A percentile compares a stretch with the other conserved stretches of the same genome.
Conservation (phyloP, 2,888 invertebrate genomes). For the Sycophila texana region DNA sequence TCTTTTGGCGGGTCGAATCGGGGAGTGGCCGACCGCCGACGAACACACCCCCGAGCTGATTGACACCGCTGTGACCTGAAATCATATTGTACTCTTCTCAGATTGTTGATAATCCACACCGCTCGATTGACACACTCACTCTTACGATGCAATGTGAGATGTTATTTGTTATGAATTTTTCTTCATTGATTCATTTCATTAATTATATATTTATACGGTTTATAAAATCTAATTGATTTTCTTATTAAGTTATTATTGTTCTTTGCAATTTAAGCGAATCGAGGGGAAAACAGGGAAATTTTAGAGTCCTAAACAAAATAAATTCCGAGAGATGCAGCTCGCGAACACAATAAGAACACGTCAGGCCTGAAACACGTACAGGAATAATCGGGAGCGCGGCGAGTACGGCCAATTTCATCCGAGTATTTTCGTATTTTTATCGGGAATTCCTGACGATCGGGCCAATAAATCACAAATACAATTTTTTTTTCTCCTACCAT, state of each 20-base stretch:
- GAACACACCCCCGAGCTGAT: constrained; percentile 99
- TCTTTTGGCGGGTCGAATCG: constrained; percentile 98
- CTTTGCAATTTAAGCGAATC: too few relatives aligned
- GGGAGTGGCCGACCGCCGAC: constrained; percentile 98
- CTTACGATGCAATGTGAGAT: too few relatives aligned
- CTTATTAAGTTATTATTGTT: too few relatives aligned
- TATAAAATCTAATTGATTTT: too few relatives aligned
- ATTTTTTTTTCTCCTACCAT: constrained; percentile 26
- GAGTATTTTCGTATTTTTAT: constrained; percentile 55
- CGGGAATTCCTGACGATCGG: constrained; percentile 50
- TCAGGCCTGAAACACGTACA: neutral
- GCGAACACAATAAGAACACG: neutral
- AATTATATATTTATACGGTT: too few relatives aligned
- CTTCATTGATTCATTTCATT: neutral
- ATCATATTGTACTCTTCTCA: constrained; percentile 58
- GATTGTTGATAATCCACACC: constrained; percentile 37
- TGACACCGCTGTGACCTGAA: constrained; percentile 97
- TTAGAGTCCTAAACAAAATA: constrained; percentile 13
- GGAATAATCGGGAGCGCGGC: neutral
- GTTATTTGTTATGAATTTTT: too few relatives aligned
- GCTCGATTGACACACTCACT: neutral
- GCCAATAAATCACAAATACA: constrained; percentile 56
- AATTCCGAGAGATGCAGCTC: constrained; percentile 3
- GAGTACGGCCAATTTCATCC: constrained; percentile 47
- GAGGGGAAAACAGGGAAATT: neutral